These are phyloP conservation scores for Aptenodytes patagonicus DNA, from an alignment of 2,113 vertebrate species.

Conservation along the genomic window DNA sequence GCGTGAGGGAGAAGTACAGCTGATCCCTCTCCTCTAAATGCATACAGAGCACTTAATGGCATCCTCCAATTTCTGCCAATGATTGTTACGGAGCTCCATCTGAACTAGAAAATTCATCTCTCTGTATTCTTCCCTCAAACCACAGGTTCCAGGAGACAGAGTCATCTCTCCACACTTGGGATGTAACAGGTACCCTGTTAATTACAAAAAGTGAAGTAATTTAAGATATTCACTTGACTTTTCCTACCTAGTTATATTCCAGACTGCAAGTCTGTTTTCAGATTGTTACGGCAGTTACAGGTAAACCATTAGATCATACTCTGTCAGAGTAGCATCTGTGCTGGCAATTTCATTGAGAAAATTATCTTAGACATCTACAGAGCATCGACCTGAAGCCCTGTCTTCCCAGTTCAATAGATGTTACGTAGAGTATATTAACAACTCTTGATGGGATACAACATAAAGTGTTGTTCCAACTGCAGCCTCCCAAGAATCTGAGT, in stretches of 20 bases:
- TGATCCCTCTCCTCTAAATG: neutral
- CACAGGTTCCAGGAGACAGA: neutral
- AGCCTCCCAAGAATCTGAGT: neutral
- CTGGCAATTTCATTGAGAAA: neutral
- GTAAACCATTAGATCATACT: neutral
- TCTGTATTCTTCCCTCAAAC: neutral
- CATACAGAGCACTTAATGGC: neutral
- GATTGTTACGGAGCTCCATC: neutral
- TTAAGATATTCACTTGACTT: neutral
- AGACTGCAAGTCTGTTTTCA: neutral
- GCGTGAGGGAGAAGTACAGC: neutral
- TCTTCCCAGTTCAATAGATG: neutral
- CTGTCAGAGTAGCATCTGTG: constrained; percentile 3
- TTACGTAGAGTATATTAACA: neutral
- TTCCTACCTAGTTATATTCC: neutral
- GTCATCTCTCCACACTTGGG: neutral
- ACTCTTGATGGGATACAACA: neutral
- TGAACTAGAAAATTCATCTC: neutral
- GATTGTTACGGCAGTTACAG: neutral
- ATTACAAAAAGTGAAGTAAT: neutral
- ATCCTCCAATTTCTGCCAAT: neutral
- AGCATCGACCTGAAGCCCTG: neutral
- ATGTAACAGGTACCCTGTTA: neutral
- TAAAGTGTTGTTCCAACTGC: neutral
- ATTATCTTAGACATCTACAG: neutral